Base-by-base conservation (phyloP, 2,888 invertebrate species). In the Chloromyia formosa region DNA sequence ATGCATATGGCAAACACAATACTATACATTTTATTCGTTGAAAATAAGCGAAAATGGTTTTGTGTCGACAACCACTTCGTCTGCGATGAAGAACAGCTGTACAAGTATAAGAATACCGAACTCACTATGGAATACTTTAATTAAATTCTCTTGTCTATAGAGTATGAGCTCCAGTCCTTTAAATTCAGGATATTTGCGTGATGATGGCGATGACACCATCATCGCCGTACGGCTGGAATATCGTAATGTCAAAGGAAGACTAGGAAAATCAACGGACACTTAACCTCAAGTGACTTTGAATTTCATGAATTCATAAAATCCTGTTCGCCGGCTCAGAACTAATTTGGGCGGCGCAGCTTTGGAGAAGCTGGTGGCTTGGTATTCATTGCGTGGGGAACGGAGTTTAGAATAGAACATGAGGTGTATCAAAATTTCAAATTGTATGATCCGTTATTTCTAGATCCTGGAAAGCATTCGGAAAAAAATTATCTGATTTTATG, bases 101-200 rank as follows among this genome's bases (percentile, higher is more conserved):
- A 35, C 27, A 35, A 2, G 7, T 35, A 71, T 71, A n/a, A n/a
- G n/a, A 71, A 56, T 40, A 18, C 20, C 23, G n/a, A n/a, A 10
- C n/a, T 54, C 5, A 56, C 69, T 35, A 56, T 58, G 71, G 71
- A 56, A 71, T 71, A 71, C 71, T 71, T 71, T 71, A 71, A 71
- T 71, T 71, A 71, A 71, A 71, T 71, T 71, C 71, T 56, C 12
- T 40, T 69, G 68, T 54, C 66, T 14, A 49, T 20, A 12, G 49
- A 14, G 71, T 23, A n/a, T 10, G 27, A 27, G 60, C n/a, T 60
- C 9, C 40, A 23, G 16, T 16, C 40, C 40, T 23, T 62, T 62
- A 14, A 9, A 3, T 62, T 23, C 35, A 16, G n/a, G 12, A 62
- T 9, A n/a, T 40, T 62, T 42, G 3, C 35, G 18, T 12, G 5